Evolutionary conservation across 2,113 vertebrate species (phyloP), one percentile per base, ranked within the genome.

Genomic region (Myrmecophaga tridactyla): DNA sequence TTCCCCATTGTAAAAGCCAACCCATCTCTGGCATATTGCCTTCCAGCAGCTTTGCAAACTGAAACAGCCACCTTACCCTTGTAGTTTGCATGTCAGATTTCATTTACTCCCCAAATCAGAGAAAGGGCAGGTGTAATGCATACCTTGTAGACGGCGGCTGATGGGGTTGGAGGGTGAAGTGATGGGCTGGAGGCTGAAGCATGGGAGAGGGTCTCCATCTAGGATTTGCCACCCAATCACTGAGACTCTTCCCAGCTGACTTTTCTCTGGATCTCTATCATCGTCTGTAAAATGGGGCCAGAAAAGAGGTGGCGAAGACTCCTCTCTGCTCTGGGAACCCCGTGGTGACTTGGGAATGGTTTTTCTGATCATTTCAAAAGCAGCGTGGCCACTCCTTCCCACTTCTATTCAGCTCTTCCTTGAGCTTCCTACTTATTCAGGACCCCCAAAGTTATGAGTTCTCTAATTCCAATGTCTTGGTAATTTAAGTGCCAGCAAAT

Each of bases 401-500:
- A 43, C 20, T 77, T 76, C 0, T 41, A 93, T 75, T 94, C 83
- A 70, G 73, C 27, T 56, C 41, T 46, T 39, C 81, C 39, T 39
- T 82, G 46, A 34, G 13, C 69, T 82, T 67, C 75, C 43, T 20
- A 2, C 12, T 53, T 27, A 41, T 5, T 46, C 21, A 34, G 51
- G 31, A 51, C 67, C 56, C 56, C 63, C 48, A 17, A 51, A 56
- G 53, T 36, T 34, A 39, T 1, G 77, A 62, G 41, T 96, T 89
- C 97, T 86, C 92, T 86, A 58, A 90, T 91, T 96, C 96, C 92
- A 97, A 62, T 95, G 96, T 97, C 96, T 96, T 86, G 53, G 94
- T 95, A 92, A 87, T 94, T 96, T 92, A 93, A 85, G 88, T 94
- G 92, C 94, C 96, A 86, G 72, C 8, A 70, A 97, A 97, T 98